A percentile compares a stretch with the other conserved stretches of the same genome.
These are phyloP conservation scores for Pelagia noctiluca DNA, from an alignment of 30 jellyfish, hydroid and myxozoan genomes.

Conservation along the genomic window DNA sequence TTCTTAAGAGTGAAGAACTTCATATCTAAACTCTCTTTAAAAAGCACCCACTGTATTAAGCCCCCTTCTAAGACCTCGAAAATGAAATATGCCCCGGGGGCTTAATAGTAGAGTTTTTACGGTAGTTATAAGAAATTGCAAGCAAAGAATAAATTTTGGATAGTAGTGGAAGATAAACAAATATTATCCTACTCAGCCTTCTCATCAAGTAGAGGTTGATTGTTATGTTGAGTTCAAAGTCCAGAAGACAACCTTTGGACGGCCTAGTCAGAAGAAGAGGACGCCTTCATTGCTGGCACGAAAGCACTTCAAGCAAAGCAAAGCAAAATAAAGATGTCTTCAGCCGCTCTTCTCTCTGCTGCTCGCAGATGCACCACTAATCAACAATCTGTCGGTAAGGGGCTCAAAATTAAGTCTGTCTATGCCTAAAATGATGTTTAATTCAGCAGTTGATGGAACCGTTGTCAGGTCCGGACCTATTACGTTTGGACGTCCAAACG, in stretches of 20 bases:
- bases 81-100: too few relatives aligned
- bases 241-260: constrained; percentile 10
- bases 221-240: neutral
- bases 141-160: too few relatives aligned
- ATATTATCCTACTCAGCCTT: too few relatives aligned
- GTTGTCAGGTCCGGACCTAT: neutral
- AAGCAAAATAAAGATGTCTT: constrained; percentile 26
- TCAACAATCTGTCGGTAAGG: constrained; percentile 43
- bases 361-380: constrained; percentile 10
- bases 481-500: neutral
- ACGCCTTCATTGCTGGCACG: neutral
- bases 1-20: too few relatives aligned
- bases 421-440: neutral
- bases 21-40: too few relatives aligned
- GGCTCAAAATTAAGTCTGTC: neutral
- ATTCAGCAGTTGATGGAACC: neutral
- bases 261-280: too few relatives aligned
- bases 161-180: too few relatives aligned
- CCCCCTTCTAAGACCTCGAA: too few relatives aligned
- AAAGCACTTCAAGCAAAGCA: neutral
- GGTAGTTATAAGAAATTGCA: too few relatives aligned
- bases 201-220: too few relatives aligned
- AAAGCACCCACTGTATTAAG: too few relatives aligned
- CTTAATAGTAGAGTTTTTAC: too few relatives aligned
- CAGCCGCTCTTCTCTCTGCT: constrained; percentile 36